A percentile compares a stretch with the other conserved stretches of the same genome.
Conservation (phyloP, 2,797 vertebrate species). For the Clarias platycephalus region DNA sequence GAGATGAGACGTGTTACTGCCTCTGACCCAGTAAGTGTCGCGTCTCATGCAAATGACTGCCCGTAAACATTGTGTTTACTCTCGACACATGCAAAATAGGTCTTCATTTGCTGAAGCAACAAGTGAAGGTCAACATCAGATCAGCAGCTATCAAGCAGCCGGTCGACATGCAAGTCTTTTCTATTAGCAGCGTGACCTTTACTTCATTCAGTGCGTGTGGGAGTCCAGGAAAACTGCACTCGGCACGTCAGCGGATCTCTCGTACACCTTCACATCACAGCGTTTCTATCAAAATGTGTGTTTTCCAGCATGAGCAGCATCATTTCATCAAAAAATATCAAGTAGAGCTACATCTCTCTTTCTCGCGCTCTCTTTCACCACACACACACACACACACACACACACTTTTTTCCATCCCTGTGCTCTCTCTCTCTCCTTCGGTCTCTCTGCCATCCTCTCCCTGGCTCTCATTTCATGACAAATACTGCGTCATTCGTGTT, state of each 20-base stretch:
- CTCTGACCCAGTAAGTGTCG: constrained; percentile 13
- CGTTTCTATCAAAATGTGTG: not conserved
- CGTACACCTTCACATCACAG: not conserved
- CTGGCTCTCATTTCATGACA: constrained; percentile 15
- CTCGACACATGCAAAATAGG: not conserved
- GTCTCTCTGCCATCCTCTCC: not conserved
- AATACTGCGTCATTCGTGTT: constrained; percentile 27
- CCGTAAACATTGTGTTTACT: constrained; percentile 19
- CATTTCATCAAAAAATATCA: not conserved
- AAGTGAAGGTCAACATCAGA: constrained; percentile 29
- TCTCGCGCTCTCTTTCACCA: not conserved
- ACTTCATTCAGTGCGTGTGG: constrained; percentile 42
- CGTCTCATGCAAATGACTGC: not conserved
- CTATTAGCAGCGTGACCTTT: constrained; percentile 59
- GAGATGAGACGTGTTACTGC: not conserved
- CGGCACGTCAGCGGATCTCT: constrained; percentile 14
- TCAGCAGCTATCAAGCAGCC: constrained; percentile 23
- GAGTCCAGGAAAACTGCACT: not conserved
- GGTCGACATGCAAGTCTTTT: constrained; percentile 30
- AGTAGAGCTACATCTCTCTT: not conserved
- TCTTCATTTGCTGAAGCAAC: constrained; percentile 34
- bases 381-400: not conserved
- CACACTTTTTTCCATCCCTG: constrained; percentile 35
- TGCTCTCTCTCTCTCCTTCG: not conserved
- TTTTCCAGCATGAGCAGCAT: not conserved